Evolutionary conservation across 2,113 vertebrate species (phyloP).

Genomic region (Elaphurus davidianus): DNA sequence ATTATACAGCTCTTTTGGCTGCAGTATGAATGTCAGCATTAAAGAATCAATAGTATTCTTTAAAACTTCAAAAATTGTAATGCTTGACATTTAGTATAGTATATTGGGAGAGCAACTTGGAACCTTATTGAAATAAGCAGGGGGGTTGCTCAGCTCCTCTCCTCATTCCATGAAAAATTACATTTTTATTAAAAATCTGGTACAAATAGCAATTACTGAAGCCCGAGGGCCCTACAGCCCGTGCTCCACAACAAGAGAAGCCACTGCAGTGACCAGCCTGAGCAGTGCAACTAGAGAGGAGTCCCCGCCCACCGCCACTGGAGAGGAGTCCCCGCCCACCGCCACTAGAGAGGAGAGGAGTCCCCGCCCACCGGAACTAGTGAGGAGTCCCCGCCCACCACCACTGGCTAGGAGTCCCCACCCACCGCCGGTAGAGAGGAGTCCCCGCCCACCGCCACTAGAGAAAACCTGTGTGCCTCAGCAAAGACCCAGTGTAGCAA

Average conservation of each 20-base stretch:
- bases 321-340: no score
- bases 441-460: background rate
- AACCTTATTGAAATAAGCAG: background rate
- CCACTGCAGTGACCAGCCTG: background rate
- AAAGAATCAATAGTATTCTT: background rate
- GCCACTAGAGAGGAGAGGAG: fast-evolving
- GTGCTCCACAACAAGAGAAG: background rate
- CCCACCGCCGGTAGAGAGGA: no score
- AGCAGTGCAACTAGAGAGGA: background rate
- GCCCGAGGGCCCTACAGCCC: fast-evolving
- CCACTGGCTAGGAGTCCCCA: no score
- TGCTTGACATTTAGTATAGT: background rate
- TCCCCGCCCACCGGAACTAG: no score
- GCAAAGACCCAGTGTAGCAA: background rate
- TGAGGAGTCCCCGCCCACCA: no score
- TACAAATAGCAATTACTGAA: background rate
- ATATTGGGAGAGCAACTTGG: background rate
- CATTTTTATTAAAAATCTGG: background rate
- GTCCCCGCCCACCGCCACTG: fast-evolving
- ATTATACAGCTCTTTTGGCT: background rate
- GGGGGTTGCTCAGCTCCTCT: fast-evolving
- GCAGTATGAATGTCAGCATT: background rate
- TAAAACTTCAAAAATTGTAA: background rate
- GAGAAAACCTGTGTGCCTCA: background rate
- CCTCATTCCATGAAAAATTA: background rate